A percentile compares a stretch with the other conserved stretches of the same genome.
Evolutionary conservation across 2,113 vertebrate genomes (phyloP).

Genomic region (Oplegnathus fasciatus): DNA sequence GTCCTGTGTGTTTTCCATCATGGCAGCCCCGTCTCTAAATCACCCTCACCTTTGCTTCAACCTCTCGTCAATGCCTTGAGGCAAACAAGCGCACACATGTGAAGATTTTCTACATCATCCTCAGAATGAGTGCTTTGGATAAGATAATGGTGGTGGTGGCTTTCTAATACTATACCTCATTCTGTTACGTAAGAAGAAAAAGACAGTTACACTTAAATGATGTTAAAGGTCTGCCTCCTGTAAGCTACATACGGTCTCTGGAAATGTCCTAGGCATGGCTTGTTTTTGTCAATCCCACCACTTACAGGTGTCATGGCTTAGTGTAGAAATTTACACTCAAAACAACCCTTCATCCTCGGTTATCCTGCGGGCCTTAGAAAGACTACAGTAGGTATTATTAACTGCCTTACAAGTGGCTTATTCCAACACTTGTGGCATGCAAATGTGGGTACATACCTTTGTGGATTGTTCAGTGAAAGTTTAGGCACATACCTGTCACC

Average conservation of each 20-base stretch:
- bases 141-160: background rate
- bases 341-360: conserved; percentile 54
- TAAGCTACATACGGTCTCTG: background rate
- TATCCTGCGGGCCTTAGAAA: conserved; percentile 37
- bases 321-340: conserved; percentile 48
- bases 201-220: background rate
- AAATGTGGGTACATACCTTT: conserved; percentile 12
- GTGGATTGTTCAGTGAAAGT: conserved; percentile 68
- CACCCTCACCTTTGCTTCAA: conserved; percentile 47
- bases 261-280: conserved; percentile 24
- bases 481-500: conserved; percentile 30
- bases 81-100: background rate
- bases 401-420: conserved; percentile 39
- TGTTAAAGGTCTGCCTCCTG: background rate
- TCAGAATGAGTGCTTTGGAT: background rate
- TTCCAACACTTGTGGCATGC: conserved; percentile 31
- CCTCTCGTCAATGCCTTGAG: background rate
- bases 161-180: background rate
- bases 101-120: background rate
- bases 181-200: background rate
- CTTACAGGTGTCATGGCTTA: conserved; percentile 48
- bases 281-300: conserved; percentile 31
- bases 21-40: conserved; percentile 10
- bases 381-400: conserved; percentile 57
- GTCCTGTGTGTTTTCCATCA: conserved; percentile 54